Evolutionary conservation across 2,113 vertebrate genomes (phyloP), one percentile per base, ranked within the genome.

Genomic region (Sturnira hondurensis): DNA sequence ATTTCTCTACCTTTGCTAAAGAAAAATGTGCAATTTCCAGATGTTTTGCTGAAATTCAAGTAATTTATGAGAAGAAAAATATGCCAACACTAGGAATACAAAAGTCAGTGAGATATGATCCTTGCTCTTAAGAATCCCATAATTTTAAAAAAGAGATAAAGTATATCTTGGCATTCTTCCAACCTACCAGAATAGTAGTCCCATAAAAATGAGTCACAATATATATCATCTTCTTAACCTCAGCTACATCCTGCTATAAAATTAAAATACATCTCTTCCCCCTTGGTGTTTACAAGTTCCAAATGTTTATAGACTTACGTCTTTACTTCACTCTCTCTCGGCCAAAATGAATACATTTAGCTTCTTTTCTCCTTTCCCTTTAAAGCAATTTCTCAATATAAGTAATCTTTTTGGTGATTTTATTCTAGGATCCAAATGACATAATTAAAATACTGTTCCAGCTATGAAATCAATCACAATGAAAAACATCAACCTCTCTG

Each of bases 261-360:
- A 95, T 92, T 96, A 95, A 95, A 95, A 95, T 91, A 94, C 33
- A 92, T 92, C 93, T 95, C 94, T 94, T 56, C 54, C 91, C 70
- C 56, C 86, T 67, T 93, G 88, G 83, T 97, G 93, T 96, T 96
- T 97, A 91, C 86, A 94, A 93, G 84, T 86, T 89, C 33, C 83
- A 96, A 96, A 94, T 96, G 96, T 94, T 96, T 97, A 95, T n/a
- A 92, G 93, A 93, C 76, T 97, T 96, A 65, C 78, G 61, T 88
- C 92, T 96, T 83, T 96, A 67, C 70, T 95, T 95, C 26, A 86
- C 61, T 81, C 52, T 89, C 41, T 96, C 84, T 94, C 28, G 22
- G 90, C 90, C 85, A 96, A 96, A 24, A 95, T 58, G 87, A 97
- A 96, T 78, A 93, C 71, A 85, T 92, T 87, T 78, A 96, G 80